Conservation (phyloP, 2,888 invertebrate species). For the Charanyca ferruginea region DNA sequence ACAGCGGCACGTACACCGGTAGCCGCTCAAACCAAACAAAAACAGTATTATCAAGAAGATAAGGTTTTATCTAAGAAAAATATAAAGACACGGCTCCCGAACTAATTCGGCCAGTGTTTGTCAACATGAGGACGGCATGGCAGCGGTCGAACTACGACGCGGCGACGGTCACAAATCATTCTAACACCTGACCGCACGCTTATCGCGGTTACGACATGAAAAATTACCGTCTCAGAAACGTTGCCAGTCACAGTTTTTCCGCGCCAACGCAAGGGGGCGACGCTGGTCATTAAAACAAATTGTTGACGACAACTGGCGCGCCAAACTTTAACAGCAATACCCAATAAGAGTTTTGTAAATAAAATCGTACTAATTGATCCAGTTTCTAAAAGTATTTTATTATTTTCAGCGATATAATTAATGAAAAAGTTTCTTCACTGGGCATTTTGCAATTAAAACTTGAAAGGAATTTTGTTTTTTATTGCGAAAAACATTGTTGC, state of each 20-base stretch:
- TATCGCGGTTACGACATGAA: slow-evolving; percentile 87
- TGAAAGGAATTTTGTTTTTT: slow-evolving; percentile 43
- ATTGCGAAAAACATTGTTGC: slow-evolving; percentile 28
- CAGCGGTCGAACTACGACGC: slow-evolving; percentile 65
- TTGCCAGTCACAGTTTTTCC: slow-evolving; percentile 81
- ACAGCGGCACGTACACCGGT: slow-evolving; percentile 38
- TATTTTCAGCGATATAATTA: slow-evolving; percentile 62
- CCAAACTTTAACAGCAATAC: slow-evolving; percentile 61
- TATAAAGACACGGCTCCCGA: slow-evolving; percentile 60
- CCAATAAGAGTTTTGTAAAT: slow-evolving; percentile 61
- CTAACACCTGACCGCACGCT: slow-evolving; percentile 86
- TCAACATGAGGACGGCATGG: slow-evolving; percentile 73
- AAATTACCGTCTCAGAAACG: slow-evolving; percentile 85
- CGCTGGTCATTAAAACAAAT: slow-evolving; percentile 83
- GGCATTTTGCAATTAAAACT: slow-evolving; percentile 61
- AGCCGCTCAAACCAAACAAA: slow-evolving; percentile 48
- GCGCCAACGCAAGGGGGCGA: slow-evolving; percentile 76
- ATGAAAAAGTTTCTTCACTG: slow-evolving; percentile 55
- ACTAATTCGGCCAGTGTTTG: slow-evolving; percentile 70
- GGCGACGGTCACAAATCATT: slow-evolving; percentile 85
- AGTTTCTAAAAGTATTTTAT: slow-evolving; percentile 64
- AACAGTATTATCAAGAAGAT: slow-evolving; percentile 63
- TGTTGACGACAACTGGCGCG: slow-evolving; percentile 82
- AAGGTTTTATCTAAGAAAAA: slow-evolving; percentile 62
- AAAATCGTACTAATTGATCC: slow-evolving; percentile 70